Base-by-base conservation (phyloP, 2,888 invertebrate species). In the Pseudococcus viburni region DNA sequence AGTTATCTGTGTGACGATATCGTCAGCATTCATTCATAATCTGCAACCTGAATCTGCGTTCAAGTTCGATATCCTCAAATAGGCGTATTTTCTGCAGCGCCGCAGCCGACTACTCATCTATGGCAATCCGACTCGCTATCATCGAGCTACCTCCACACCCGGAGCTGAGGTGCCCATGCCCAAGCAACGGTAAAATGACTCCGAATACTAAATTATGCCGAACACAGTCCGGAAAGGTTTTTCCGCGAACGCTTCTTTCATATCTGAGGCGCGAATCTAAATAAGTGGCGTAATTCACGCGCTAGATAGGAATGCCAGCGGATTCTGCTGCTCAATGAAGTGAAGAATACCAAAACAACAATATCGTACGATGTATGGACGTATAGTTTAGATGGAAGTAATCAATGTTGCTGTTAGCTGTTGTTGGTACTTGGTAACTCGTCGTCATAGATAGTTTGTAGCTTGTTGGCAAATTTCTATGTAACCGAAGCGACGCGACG, bases 311-410 rank as follows among this genome's bases (percentile, higher is more conserved):
- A 73, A 73, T 39, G 26, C 39, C 11, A 9, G 7, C 12, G 64
- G 22, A 64, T n/a, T 22, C 22, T 22, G 11, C 9, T 64, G 15
- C 22, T 64, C 22, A 64, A 64, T 64, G 64, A 15, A 64, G 8
- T 15, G 22, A 22, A 64, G 19, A 64, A 64, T 64, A 19, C 55
- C 22, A 22, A 64, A 19, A 22, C 19, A 22, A 64, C 64, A 64
- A 64, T 64, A 64, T 64, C 64, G 64, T 64, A 64, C 59, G 59
- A 51, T 59, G 59, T 64, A 22, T 64, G 55, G 4, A 51, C 55
- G 55, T 64, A 33, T 33, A 64, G 22, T 15, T 22, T 1, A 9
- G 22, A 11, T 9, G 22, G 64, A 64, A 64, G 64, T 22, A 64
- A 64, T 64, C 64, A 64, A 22, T 8, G 11, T 33, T 33, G 73